phyloP scores from a whole-genome alignment of 30 jellyfish, hydroid and myxozoan genomes.

The Pseudorhiza aurosa region DNA sequence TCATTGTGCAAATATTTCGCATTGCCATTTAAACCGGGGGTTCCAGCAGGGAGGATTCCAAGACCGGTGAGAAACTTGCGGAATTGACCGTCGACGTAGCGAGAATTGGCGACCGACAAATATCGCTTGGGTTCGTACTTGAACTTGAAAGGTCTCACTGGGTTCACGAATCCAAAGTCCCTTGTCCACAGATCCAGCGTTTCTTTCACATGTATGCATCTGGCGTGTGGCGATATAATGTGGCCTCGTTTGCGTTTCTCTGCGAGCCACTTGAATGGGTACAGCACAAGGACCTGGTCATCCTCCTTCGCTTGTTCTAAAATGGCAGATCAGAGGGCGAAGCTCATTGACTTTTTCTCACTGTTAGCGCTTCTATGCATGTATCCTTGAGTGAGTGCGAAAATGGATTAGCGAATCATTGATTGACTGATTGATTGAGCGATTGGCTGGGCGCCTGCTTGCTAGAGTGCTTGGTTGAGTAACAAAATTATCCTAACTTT shows the following conservation, averaged over 20 bases:
- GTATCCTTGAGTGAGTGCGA: too few relatives aligned
- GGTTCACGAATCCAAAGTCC: conserved; percentile 43
- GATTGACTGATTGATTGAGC: too few relatives aligned
- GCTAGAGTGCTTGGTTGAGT: too few relatives aligned
- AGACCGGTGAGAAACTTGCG: not conserved
- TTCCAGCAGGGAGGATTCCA: not conserved
- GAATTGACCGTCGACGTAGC: conserved; percentile 12
- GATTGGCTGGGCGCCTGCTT: too few relatives aligned
- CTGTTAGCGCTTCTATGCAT: too few relatives aligned
- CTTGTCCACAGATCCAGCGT: conserved; percentile 47
- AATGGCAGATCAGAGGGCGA: not conserved
- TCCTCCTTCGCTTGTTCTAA: conserved; percentile 17
- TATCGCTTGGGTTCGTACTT: conserved; percentile 33
- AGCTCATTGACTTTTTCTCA: too few relatives aligned
- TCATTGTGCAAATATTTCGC: not conserved
- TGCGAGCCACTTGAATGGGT: conserved; percentile 21
- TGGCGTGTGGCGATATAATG: conserved; percentile 1
- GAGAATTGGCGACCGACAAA: not conserved
- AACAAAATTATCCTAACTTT: too few relatives aligned
- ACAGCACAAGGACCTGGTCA: conserved; percentile 33
- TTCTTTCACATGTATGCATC: conserved; percentile 10
- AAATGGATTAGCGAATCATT: too few relatives aligned
- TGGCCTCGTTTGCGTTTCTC: not conserved
- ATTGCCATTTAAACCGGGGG: not conserved
- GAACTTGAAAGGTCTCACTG: conserved; percentile 41